Evolutionary conservation across 2,888 invertebrate species (phyloP), one percentile per base, ranked within the genome.

Genomic region (Scotopteryx bipunctaria): DNA sequence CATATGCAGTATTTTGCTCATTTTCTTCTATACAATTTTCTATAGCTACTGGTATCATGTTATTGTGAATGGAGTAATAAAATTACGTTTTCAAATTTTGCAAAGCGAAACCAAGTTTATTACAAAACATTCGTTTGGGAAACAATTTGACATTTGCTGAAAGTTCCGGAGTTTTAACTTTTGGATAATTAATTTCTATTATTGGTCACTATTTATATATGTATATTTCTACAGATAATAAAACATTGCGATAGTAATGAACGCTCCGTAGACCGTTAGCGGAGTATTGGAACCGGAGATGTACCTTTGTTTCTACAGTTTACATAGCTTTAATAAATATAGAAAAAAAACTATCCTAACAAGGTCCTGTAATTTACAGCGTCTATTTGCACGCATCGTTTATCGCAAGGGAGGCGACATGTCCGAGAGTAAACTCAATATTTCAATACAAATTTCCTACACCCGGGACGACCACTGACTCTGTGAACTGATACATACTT

Each of bases 361-460:
- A n/a, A n/a, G n/a, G 11, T 6, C 25, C 25, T 16, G 5, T 49
- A 36, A 53, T 55, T 53, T 57, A 59, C 41, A 41, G 46, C 31
- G 27, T 47, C 50, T 41, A 48, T 59, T 56, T 48, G 41, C 48
- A 55, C 58, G 59, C 65, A 15, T 43, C 37, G 63, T 64, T 64
- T 65, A 63, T 63, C 60, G 57, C 56, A 59, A 43, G 57, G 64
- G n/a, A n/a, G n/a, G n/a, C n/a, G 66, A 67, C 65, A 56, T 63
- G 53, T 54, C 54, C 61, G 59, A 58, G 64, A 67, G 61, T 65
- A 57, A 63, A 67, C 61, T 67, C 66, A 64, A 70, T 69, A 73
- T 73, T 77, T 75, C 68, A 69, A 73, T 71, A 69, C 71, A 66
- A 73, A 74, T 71, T 71, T 59, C 67, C 66, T 65, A 61, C 63